Evolutionary conservation across 2,888 invertebrate genomes (phyloP), one percentile per base, ranked within the genome.

Genomic region (Phlogophora meticulosa): DNA sequence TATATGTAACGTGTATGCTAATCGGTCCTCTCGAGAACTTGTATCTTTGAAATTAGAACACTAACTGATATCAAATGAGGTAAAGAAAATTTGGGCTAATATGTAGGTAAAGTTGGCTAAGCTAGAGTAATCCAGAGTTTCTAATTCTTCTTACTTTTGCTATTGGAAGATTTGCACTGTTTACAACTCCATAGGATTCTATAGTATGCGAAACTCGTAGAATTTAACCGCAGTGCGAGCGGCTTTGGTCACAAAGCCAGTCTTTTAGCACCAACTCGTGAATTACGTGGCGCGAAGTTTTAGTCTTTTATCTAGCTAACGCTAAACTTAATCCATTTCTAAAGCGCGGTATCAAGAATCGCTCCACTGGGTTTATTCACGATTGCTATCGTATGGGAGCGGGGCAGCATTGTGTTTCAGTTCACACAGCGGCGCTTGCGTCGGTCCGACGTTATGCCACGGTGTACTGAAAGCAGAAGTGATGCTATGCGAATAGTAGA

Each of bases 321-420:
- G 69, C 72, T 76, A 70, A 85, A 78, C 78, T 84, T 88, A 86
- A 90, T 89, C 88, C 90, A 89, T 88, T 88, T 89, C 87, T 85
- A 86, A 85, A 87, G 83, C 81, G 83, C 76, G 77, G 76, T 85
- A 87, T 88, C 87, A 85, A 86, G 85, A 79, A 88, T 88, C 88
- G 86, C 86, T 83, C 83, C 83, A 82, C 74, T 81, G 81, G 66
- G 73, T 90, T 87, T 87, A 87, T 90, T 90, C 90, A 87, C 78
- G 91, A 91, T 91, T 76, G 77, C 81, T 89, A 91, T 91, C 91
- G 72, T 85, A 86, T 89, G 88, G 85, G 89, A 80, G 86, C 81
- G 73, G 71, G 82, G 65, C 74, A 75, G 77, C 86, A 89, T 89
- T 89, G 89, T 89, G 80, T 86, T 79, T 64, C 61, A 62, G 81